Conservation (phyloP, 2,797 vertebrate species). For the Selene dorsalis region DNA sequence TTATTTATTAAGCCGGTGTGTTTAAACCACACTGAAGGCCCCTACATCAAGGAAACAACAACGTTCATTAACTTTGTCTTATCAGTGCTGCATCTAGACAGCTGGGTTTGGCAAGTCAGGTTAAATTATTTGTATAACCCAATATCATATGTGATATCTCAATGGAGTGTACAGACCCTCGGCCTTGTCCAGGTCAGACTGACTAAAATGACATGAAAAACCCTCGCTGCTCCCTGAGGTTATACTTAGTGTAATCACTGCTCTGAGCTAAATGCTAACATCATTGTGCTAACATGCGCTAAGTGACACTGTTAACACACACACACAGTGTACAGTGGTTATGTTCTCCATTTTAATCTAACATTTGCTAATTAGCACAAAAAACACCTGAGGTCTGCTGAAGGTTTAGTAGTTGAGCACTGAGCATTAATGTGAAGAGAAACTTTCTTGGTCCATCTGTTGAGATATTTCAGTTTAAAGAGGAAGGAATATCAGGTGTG, state of each 20-base stretch:
- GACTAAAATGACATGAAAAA: not conserved
- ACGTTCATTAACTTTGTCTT: conserved; percentile 8
- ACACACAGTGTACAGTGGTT: no score
- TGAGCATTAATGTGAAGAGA: not conserved
- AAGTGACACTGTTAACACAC: no score
- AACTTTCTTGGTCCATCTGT: not conserved
- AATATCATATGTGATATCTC: conserved; percentile 5
- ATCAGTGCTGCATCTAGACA: not conserved
- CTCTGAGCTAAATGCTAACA: not conserved
- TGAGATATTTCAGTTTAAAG: not conserved
- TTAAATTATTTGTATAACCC: conserved; percentile 12
- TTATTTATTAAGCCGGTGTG: conserved; percentile 36
- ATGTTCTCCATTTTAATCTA: not conserved
- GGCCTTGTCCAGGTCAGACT: not conserved
- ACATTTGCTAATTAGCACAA: not conserved
- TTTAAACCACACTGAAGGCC: conserved; percentile 12
- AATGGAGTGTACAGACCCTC: not conserved
- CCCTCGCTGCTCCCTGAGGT: not conserved
- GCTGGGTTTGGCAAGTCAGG: not conserved
- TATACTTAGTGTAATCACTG: no score
- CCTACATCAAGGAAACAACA: conserved; percentile 4
- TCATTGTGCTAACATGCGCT: not conserved
- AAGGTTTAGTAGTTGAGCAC: no score
- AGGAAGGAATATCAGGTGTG: not conserved
- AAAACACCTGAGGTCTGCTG: not conserved